A percentile compares a stretch with the other conserved stretches of the same genome.
These are phyloP conservation scores for Troides aeacus DNA, from an alignment of 2,888 invertebrate genomes.

Conservation along the genomic window DNA sequence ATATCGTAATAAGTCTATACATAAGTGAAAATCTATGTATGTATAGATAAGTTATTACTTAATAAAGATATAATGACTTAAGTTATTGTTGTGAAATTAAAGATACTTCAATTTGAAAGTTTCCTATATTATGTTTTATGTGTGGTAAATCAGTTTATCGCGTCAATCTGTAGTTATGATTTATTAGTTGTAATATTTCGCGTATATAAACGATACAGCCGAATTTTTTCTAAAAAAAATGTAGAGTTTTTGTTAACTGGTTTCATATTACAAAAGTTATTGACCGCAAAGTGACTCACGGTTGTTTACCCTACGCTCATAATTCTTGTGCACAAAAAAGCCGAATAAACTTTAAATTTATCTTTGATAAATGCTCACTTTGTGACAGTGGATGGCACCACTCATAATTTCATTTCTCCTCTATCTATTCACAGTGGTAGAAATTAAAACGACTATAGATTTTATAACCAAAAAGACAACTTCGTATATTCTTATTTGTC, in stretches of 20 bases:
- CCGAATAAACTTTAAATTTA: conserved; percentile 29
- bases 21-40: no score
- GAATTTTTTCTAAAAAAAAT: conserved; percentile 39
- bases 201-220: conserved; percentile 31
- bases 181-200: conserved; percentile 11
- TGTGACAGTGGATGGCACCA: conserved; percentile 16
- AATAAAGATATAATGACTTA: no score
- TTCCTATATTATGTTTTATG: neutral
- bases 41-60: no score
- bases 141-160: neutral
- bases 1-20: no score
- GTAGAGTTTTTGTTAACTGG: conserved; percentile 58
- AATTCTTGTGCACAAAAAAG: conserved; percentile 30
- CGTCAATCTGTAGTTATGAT: conserved; percentile 39
- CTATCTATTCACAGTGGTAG: neutral
- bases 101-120: neutral
- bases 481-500: neutral
- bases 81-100: no score
- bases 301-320: conserved; percentile 52
- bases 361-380: conserved; percentile 40
- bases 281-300: conserved; percentile 62
- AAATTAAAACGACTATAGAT: neutral
- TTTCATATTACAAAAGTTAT: conserved; percentile 48
- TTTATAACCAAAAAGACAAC: neutral
- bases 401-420: conserved; percentile 19